Base-by-base conservation (phyloP, 2,113 vertebrate genomes). In the Suncus etruscus region DNA sequence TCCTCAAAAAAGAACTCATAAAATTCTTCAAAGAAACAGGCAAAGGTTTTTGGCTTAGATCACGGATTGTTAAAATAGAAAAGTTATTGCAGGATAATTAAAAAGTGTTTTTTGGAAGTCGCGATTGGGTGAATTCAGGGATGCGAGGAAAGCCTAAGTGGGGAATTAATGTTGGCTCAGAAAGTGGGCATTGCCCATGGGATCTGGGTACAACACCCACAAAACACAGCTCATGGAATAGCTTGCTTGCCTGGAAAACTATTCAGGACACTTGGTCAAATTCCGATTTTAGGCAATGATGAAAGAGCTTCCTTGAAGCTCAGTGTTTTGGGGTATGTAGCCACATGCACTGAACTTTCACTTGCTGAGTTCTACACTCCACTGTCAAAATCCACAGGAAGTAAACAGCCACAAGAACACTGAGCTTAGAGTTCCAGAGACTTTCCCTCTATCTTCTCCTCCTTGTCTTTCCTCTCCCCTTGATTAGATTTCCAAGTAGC, bases 261-360 rank as follows among this genome's bases (percentile, higher is more conserved):
- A 74, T 69, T 51, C 25, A 77, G 45, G 32, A 31, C 24, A 70
- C 47, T 45, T 18, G 14, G 50, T 31, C 73, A 69, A 73, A 47
- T 91, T 50, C 86, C 68, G 78, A 80, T 83, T 81, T 72, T 16
- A 39, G 50, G 73, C 90, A 78, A 45, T 39, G 39, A 96, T 63
- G 45, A 1, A 88, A 61, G 32, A 85, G 72, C 45, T 72, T 76
- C 18, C 47, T 22, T 83, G 63, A 90, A 86, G 73, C 74, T 91
- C 50, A 73, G 45, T 25, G 68, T 65, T 47, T 69, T 20, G 47
- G 47, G 54, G 65, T 72, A 84, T 31, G 39, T 58, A 80, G 27
- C 61, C 61, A 1, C 5, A 86, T 94, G 80, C 75, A 16, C 45
- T 92, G 3, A 8, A 31, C 69, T 68, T 77, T 83, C 50, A 25